phyloP scores from a whole-genome alignment of 2,113 vertebrate species.

The Phalacrocorax brasilianus region DNA sequence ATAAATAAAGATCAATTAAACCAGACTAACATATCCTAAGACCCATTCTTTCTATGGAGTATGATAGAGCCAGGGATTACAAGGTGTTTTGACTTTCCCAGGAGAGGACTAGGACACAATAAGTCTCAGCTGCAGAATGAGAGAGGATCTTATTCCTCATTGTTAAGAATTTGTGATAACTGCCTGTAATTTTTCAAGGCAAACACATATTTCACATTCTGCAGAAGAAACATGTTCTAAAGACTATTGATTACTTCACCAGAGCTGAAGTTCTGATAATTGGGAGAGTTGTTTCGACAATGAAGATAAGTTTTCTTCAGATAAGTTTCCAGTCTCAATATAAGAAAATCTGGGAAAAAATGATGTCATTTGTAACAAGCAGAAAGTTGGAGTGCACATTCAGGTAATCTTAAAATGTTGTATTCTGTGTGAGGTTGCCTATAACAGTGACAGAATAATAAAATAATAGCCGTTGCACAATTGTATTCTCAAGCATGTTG shows the following conservation, averaged over 20 bases:
- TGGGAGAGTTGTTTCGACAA: not conserved
- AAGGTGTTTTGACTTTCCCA: not conserved
- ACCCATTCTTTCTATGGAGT: not conserved
- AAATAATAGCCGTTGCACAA: not conserved
- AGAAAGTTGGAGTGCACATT: not conserved
- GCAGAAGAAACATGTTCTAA: not conserved
- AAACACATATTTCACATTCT: not conserved
- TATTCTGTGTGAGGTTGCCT: not conserved
- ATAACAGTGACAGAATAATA: not conserved
- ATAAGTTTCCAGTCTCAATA: not conserved
- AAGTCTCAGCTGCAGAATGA: not conserved
- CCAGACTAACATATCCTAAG: not conserved
- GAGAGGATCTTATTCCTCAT: not conserved
- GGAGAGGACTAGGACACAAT: not conserved
- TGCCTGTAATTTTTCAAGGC: not conserved
- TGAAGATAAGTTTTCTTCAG: not conserved
- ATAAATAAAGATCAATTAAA: not conserved
- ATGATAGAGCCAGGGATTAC: not conserved
- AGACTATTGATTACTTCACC: not conserved
- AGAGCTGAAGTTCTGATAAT: not conserved
- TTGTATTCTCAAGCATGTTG: not conserved
- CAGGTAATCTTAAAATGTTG: not conserved
- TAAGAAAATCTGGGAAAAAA: not conserved
- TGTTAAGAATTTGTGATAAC: not conserved
- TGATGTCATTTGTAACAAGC: not conserved